A percentile compares a stretch with the other conserved stretches of the same genome.
These are phyloP conservation scores for Hipposideros armiger DNA, from an alignment of 2,113 vertebrate species.

Conservation along the genomic window DNA sequence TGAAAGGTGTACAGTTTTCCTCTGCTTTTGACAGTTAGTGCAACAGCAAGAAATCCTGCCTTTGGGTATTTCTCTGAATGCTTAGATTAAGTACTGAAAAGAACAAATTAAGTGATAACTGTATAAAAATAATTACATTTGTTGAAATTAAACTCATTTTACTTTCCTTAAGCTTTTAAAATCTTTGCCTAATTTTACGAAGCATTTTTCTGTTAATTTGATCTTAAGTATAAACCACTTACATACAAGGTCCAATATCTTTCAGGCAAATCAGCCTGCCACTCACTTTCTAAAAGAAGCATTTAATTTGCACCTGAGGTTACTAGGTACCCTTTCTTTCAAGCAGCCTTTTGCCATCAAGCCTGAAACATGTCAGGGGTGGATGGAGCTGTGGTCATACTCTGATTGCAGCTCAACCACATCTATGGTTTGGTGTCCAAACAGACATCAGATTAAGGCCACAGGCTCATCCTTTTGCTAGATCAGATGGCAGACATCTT, in stretches of 20 bases:
- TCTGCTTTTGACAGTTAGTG: background rate
- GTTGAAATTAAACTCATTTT: slow-evolving; percentile 47
- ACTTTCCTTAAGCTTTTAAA: slow-evolving; percentile 24
- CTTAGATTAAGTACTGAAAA: background rate
- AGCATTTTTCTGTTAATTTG: slow-evolving; percentile 17
- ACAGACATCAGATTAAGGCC: background rate
- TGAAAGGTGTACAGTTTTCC: slow-evolving; percentile 1
- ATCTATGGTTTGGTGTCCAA: background rate
- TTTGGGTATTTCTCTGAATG: background rate
- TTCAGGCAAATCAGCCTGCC: background rate
- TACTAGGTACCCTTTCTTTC: background rate
- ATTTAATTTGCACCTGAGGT: background rate
- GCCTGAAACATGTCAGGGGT: background rate
- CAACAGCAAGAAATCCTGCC: background rate
- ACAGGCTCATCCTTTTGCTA: background rate
- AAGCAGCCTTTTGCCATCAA: background rate
- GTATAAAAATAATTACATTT: slow-evolving; percentile 36
- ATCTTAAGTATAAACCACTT: slow-evolving; percentile 35
- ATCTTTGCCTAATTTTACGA: slow-evolving; percentile 17
- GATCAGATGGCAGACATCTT: background rate
- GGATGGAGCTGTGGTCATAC: background rate
- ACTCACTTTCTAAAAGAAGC: background rate
- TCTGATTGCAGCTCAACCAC: background rate
- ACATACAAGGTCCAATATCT: background rate
- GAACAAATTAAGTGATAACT: background rate